Evolutionary conservation across 2,797 vertebrate species (phyloP).

Genomic region (Salmo trutta): DNA sequence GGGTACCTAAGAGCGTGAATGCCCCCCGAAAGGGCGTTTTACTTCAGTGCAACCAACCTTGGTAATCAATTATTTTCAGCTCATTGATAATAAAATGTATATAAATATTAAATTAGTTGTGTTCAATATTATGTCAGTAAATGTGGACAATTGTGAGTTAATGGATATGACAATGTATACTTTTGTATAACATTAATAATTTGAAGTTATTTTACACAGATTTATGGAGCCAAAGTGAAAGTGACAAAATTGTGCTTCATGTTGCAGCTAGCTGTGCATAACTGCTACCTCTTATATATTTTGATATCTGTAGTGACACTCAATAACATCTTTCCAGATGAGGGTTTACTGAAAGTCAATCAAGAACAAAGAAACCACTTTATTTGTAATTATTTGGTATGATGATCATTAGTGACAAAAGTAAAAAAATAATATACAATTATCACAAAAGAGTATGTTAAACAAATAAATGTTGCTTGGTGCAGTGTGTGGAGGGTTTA

Average conservation of each 20-base stretch:
- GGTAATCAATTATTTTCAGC: background rate
- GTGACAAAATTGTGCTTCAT: too few species aligned
- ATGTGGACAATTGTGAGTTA: too few species aligned
- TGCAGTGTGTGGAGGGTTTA: background rate
- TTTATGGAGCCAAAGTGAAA: too few species aligned
- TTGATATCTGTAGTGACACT: background rate
- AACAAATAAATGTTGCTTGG: background rate
- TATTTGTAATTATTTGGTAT: constrained; percentile 51
- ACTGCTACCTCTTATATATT: background rate
- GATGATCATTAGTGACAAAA: constrained; percentile 24
- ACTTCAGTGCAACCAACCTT: background rate
- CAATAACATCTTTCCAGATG: background rate
- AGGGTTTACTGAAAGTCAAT: constrained; percentile 26
- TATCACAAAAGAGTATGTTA: background rate
- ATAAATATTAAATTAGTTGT: too few species aligned
- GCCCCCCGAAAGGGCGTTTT: background rate
- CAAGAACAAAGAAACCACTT: constrained; percentile 37
- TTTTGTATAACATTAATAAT: too few species aligned
- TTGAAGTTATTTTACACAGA: too few species aligned
- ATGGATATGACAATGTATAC: too few species aligned
- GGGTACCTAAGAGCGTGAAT: background rate
- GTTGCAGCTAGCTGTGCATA: background rate
- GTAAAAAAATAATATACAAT: constrained; percentile 12
- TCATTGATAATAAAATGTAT: too few species aligned
- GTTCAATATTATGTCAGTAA: too few species aligned